Conservation (phyloP, 1,140 invertebrate species). For the Aphis craccivora region DNA sequence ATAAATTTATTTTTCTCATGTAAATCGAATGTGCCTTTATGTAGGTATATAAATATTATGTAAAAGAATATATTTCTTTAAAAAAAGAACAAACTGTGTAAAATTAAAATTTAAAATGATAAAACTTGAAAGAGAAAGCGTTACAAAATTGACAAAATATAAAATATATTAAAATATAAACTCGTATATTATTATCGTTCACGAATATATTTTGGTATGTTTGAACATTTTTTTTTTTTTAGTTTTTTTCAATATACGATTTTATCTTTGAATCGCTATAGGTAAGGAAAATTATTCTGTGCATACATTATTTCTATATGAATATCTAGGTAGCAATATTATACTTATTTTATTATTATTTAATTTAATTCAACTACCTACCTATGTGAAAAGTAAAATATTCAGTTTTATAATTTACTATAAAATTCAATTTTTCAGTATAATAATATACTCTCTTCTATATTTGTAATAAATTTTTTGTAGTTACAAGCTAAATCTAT, state of each 20-base stretch:
- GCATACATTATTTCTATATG: neutral
- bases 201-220: neutral
- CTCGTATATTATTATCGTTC: neutral
- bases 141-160: conserved; percentile 12
- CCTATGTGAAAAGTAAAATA: neutral
- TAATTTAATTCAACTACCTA: neutral
- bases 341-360: neutral
- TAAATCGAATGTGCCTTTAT: neutral
- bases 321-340: neutral
- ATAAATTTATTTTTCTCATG: neutral
- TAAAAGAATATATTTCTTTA: neutral
- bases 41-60: neutral
- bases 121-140: neutral
- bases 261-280: neutral
- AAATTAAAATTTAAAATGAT: conserved; percentile 8
- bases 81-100: neutral
- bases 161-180: conserved; percentile 9
- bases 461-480: neutral
- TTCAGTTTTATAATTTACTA: neutral
- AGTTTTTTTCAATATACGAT: neutral
- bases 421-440: neutral
- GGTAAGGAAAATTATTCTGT: neutral
- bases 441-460: neutral
- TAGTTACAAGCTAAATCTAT: neutral
- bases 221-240: neutral